Evolutionary conservation across 2,888 invertebrate species (phyloP).

Genomic region (Sepiola atlantica): DNA sequence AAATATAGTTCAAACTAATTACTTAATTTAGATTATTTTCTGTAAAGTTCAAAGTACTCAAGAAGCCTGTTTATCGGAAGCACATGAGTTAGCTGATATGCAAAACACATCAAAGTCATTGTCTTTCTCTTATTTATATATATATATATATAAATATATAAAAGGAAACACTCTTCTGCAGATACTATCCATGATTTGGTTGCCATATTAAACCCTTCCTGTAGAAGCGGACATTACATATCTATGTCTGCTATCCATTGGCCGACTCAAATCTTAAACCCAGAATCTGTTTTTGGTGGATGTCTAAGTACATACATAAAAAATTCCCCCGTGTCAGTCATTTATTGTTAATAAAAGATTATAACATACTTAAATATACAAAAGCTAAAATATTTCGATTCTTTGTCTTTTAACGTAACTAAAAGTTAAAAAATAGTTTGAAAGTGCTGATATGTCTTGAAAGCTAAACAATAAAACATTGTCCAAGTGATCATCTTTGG

Average conservation of each 20-base stretch:
- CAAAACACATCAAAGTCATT: neutral
- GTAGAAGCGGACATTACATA: neutral
- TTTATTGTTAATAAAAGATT: neutral
- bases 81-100: neutral
- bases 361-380: neutral
- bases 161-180: neutral
- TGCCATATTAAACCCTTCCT: constrained; percentile 32
- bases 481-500: neutral
- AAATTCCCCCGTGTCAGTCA: neutral
- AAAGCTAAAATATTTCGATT: no score
- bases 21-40: neutral
- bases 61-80: neutral
- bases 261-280: constrained; percentile 32
- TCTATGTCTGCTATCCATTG: neutral
- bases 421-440: no score
- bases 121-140: no score
- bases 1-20: neutral
- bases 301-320: neutral
- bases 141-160: no score
- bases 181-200: neutral
- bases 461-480: no score
- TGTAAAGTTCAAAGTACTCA: neutral
- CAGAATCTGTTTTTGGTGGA: constrained; percentile 32
- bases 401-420: no score
- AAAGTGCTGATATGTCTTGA: no score